A percentile compares a stretch with the other conserved stretches of the same genome.
These are phyloP conservation scores for Drosophila varians DNA, from an alignment of 1,140 invertebrate genomes.

Conservation along the genomic window DNA sequence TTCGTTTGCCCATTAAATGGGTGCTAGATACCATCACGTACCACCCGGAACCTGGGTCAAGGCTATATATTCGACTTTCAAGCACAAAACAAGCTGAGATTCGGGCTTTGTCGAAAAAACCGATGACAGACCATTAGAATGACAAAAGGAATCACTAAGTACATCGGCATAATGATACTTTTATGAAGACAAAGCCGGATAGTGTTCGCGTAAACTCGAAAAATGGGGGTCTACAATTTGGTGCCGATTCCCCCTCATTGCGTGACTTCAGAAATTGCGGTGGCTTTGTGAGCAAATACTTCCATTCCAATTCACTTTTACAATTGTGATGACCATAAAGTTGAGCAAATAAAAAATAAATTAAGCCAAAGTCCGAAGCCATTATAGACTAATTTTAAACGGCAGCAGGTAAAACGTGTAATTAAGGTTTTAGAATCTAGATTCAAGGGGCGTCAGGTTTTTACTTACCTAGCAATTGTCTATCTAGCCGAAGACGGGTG, in stretches of 20 bases:
- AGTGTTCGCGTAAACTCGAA: constrained; percentile 9
- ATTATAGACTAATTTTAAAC: constrained; percentile 11
- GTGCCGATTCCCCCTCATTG: constrained; percentile 1
- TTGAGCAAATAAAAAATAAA: constrained; percentile 21
- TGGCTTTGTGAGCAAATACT: constrained; percentile 18
- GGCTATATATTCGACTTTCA: constrained; percentile 5
- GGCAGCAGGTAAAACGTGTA: not conserved
- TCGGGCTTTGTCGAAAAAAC: constrained; percentile 6
- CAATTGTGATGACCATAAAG: constrained; percentile 22
- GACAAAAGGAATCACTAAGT: constrained; percentile 34
- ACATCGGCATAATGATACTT: constrained; percentile 27
- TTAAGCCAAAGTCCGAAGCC: constrained; percentile 21
- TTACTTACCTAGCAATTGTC: constrained; percentile 6
- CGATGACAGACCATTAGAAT: constrained; percentile 21
- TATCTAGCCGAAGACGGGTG: not conserved
- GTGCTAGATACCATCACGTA: not conserved
- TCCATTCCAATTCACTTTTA: constrained; percentile 38
- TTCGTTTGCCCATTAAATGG: not conserved
- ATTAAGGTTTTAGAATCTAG: constrained; percentile 26
- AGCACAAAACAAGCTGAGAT: not conserved
- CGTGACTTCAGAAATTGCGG: constrained; percentile 32
- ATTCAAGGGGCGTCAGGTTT: not conserved
- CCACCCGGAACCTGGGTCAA: constrained; percentile 35
- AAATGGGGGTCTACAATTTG: constrained; percentile 8
- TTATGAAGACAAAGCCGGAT: constrained; percentile 7